Base-by-base conservation (phyloP, 2,888 invertebrate species). In the Orgyia antiqua region DNA sequence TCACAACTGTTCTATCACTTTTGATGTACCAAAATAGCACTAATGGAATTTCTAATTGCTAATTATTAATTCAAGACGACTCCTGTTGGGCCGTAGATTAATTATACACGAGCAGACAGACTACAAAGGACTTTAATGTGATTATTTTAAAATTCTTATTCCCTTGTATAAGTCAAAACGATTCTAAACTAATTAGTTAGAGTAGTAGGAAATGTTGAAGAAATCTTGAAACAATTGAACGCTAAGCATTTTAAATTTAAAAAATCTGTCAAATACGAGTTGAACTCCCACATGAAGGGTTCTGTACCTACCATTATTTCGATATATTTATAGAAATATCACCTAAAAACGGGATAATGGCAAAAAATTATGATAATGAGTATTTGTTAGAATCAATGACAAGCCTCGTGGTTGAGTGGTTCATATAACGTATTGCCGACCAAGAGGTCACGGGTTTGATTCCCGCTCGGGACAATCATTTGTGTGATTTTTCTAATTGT, bases 191-290 rank as follows among this genome's bases (percentile, higher is more conserved):
- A 42, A 51, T 51, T 47, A 51, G 39, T 21, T 12, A 32, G 29
- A 39, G 35, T 30, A 39, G 36, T 33, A 39, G 34, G 30, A 24
- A 30, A 42, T 28, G 33, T 31, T 25, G 26, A 33, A 31, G 26
- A 40, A 51, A 51, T 33, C 44, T 34, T 41, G 25, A 37, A 48
- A 37, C 39, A 45, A 48, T 47, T 35, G 34, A 37, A 31, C n/a
- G 26, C 10, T 21, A 9, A 11, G 25, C 18, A 11, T 36, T 42
- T 31, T 40, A 30, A 24, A 32, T 38, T 40, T 29, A 38, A 47
- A 46, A 31, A 24, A 20, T 6, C 3, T 20, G 9, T 6, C n/a
- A n/a, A n/a, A n/a, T n/a, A n/a, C n/a, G n/a, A n/a, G n/a, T n/a
- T n/a, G n/a, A n/a, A n/a, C n/a, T n/a, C n/a, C n/a, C n/a, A n/a